A percentile compares a stretch with the other conserved stretches of the same genome.
Conservation (phyloP, 2,888 invertebrate species). For the Apodemia zela region DNA sequence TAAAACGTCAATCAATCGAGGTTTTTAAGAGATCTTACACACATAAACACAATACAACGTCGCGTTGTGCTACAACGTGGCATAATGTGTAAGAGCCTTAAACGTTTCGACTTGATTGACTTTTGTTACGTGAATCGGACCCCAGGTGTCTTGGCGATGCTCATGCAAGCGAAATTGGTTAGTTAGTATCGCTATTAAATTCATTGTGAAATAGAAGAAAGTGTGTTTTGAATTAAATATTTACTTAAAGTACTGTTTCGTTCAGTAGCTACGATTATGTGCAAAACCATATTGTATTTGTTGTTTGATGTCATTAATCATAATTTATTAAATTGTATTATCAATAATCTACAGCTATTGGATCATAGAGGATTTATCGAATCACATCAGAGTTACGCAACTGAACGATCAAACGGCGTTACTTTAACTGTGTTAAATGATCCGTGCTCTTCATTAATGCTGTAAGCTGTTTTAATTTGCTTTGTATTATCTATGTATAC, state of each 20-base stretch:
- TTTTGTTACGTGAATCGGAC: no score
- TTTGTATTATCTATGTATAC: background rate
- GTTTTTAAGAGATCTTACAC: no score
- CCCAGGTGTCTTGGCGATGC: no score
- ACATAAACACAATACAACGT: no score
- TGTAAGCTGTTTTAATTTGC: conserved; percentile 8
- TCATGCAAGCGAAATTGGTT: background rate
- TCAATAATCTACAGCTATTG: background rate
- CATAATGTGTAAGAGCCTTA: no score
- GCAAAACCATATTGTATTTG: background rate
- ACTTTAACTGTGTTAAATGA: conserved; percentile 4
- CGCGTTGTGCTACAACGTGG: no score
- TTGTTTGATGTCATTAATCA: background rate
- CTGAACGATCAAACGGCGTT: conserved; percentile 12
- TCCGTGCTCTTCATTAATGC: background rate
- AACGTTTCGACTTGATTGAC: no score
- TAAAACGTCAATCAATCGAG: no score
- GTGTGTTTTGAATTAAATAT: no score
- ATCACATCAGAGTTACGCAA: background rate
- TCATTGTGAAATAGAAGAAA: no score
- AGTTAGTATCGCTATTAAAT: no score
- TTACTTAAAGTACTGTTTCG: no score
- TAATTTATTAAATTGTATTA: background rate
- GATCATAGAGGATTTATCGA: background rate
- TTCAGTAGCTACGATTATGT: background rate